These are phyloP conservation scores for Triplophysa dalaica DNA, from an alignment of 2,113 vertebrate genomes.

Conservation along the genomic window DNA sequence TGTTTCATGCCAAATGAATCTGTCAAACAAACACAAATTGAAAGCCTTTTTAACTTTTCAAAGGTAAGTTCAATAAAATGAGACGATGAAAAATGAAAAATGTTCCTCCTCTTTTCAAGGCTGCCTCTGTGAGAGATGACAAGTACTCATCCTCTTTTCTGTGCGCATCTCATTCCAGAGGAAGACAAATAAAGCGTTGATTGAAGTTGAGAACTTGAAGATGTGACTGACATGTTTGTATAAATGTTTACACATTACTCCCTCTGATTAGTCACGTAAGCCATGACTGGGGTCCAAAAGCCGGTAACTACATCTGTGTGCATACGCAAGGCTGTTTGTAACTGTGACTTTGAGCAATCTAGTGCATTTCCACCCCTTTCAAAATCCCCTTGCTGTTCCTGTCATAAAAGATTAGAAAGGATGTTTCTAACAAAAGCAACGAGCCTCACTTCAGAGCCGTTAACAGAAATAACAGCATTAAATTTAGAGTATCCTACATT, in stretches of 20 bases:
- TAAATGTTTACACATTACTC: slow-evolving; percentile 29
- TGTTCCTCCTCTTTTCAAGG: slow-evolving; percentile 14
- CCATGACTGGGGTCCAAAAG: slow-evolving; percentile 11
- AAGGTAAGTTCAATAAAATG: background rate
- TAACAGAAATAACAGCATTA: slow-evolving; percentile 46
- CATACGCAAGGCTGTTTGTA: slow-evolving; percentile 26
- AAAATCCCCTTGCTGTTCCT: slow-evolving; percentile 25
- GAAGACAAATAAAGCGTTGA: slow-evolving; percentile 37
- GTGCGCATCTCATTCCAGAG: slow-evolving; percentile 28
- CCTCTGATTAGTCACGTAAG: slow-evolving; percentile 57
- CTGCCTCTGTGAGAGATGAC: slow-evolving; percentile 25
- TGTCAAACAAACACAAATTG: background rate
- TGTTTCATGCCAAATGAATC: background rate
- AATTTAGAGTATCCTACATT: slow-evolving; percentile 30
- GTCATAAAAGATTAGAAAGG: slow-evolving; percentile 38
- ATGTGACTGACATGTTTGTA: slow-evolving; percentile 12
- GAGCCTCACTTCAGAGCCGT: slow-evolving; percentile 34
- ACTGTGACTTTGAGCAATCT: slow-evolving; percentile 21
- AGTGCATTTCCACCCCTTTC: slow-evolving; percentile 25
- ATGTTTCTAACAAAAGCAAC: slow-evolving; percentile 21
- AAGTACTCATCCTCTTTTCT: slow-evolving; percentile 3
- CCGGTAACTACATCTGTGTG: slow-evolving; percentile 47
- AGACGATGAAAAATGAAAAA: slow-evolving; percentile 29
- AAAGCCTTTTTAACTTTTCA: slow-evolving; percentile 9
- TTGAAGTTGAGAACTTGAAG: slow-evolving; percentile 36